Percentiles rank a stretch among this genome's conserved stretches.
Evolutionary conservation across 92 coral and sea anemone species (phyloP).

Genomic region (Actinernus sp.): DNA sequence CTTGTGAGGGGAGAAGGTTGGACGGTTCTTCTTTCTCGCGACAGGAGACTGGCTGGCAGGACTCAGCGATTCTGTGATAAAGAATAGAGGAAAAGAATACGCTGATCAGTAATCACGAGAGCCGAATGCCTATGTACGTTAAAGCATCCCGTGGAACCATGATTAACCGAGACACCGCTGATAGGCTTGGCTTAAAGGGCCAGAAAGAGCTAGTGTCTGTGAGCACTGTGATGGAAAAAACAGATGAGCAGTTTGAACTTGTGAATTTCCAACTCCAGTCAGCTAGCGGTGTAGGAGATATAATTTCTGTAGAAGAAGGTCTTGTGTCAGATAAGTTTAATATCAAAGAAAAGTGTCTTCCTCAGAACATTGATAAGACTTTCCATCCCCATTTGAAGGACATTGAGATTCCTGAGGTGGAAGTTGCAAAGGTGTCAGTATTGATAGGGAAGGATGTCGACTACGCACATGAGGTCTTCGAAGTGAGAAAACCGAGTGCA

Average conservation of each 20-base stretch:
- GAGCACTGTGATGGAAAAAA: constrained; percentile 45
- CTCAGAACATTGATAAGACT: constrained; percentile 44
- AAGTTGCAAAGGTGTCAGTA: constrained; percentile 42
- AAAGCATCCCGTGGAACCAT: constrained; percentile 64
- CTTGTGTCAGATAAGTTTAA: constrained; percentile 54
- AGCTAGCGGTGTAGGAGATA: constrained; percentile 52
- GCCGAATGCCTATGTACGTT: too few relatives aligned
- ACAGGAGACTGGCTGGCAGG: too few relatives aligned
- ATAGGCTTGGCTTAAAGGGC: constrained; percentile 46
- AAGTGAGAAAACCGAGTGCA: constrained; percentile 31
- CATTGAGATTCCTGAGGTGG: constrained; percentile 46
- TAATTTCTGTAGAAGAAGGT: constrained; percentile 36
- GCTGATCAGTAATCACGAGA: too few relatives aligned
- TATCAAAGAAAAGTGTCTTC: constrained; percentile 40
- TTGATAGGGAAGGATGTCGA: constrained; percentile 54
- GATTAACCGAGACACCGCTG: constrained; percentile 34
- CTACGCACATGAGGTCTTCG: constrained; percentile 36
- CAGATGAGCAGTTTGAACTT: constrained; percentile 60
- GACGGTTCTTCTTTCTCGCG: too few relatives aligned
- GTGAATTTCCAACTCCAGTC: constrained; percentile 49
- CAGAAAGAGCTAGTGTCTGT: constrained; percentile 34
- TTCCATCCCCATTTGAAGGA: constrained; percentile 53
- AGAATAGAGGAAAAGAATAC: too few relatives aligned
- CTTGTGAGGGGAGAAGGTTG: too few relatives aligned
- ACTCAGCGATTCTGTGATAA: too few relatives aligned